Evolutionary conservation across 2,797 vertebrate species (phyloP).

Genomic region (Ficedula albicollis): DNA sequence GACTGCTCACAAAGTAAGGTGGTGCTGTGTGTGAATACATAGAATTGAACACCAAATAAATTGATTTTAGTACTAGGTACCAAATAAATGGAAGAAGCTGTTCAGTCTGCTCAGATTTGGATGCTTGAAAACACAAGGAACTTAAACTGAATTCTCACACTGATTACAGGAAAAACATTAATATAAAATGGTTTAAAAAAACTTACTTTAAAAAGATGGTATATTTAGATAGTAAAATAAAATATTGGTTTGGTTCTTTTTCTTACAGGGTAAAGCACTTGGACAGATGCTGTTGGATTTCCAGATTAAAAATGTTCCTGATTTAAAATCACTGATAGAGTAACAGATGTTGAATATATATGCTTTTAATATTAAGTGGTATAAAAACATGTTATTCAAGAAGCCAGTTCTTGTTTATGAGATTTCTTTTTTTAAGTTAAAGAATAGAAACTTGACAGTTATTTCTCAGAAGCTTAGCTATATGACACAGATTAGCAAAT

Average conservation of each 20-base stretch:
- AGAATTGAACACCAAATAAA: neutral
- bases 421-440: neutral
- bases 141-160: neutral
- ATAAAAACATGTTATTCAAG: slow-evolving; percentile 11
- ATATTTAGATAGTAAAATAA: neutral
- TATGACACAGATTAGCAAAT: slow-evolving; percentile 1
- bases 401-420: no score
- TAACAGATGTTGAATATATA: slow-evolving; percentile 53
- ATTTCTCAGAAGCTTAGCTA: slow-evolving; percentile 1
- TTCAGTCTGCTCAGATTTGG: neutral
- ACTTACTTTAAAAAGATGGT: neutral
- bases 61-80: neutral
- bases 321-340: slow-evolving; percentile 86
- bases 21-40: neutral
- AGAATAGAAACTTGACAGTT: slow-evolving; percentile 24
- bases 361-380: slow-evolving; percentile 3
- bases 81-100: neutral
- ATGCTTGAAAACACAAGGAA: neutral
- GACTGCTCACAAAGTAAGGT: neutral
- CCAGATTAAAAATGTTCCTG: slow-evolving; percentile 83
- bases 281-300: slow-evolving; percentile 90
- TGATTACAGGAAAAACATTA: neutral
- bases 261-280: slow-evolving; percentile 84
- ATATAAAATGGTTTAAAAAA: neutral
- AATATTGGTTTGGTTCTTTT: neutral